Evolutionary conservation across 2,797 vertebrate species (phyloP), one percentile per base, ranked within the genome.

Genomic region (Lacerta bilineata): DNA sequence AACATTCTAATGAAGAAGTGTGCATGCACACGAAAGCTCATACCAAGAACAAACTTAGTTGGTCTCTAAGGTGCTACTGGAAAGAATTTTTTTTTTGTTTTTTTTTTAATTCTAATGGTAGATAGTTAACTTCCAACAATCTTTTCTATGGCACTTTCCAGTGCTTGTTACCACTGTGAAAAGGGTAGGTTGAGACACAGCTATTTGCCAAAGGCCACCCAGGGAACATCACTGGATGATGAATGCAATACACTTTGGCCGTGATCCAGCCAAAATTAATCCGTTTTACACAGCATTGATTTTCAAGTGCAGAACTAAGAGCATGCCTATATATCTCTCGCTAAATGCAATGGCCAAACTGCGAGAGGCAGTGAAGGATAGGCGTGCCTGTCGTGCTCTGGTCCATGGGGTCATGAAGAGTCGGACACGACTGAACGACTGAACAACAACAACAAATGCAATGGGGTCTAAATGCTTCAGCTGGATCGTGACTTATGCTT

Each of bases 181-280:
- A 20, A 74, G 69, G 68, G 36, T 87, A 41, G 78, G 55, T 8
- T 74, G 78, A 74, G 64, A 81, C 27, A 75, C 79, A 75, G 41
- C 20, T 36, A n/a, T 72, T 80, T 71, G 39, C 79, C 68, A 71
- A 71, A 50, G 39, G 36, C 36, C 41, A 79, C 39, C 25, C 6
- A 79, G 72, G 17, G 6, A 72, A 23, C 50, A 41, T 72, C 50
- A 59, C 33, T 36, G 23, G 41, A 13, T 46, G 55, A 82, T 15
- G 41, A 82, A 13, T 41, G 46, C 7, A 29, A 71, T 18, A 76
- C 27, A 18, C 27, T 75, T 82, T 33, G 25, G 20, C 23, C 43
- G 8, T 9, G 25, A 83, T 36, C 41, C 27, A 43, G 23, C 61
- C 61, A 41, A 77, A 83, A 55, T 84, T 59, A 43, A 88, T 36